Evolutionary conservation across 64 coral and sea anemone species (phyloP).

Genomic region (Orbicella faveolata): DNA sequence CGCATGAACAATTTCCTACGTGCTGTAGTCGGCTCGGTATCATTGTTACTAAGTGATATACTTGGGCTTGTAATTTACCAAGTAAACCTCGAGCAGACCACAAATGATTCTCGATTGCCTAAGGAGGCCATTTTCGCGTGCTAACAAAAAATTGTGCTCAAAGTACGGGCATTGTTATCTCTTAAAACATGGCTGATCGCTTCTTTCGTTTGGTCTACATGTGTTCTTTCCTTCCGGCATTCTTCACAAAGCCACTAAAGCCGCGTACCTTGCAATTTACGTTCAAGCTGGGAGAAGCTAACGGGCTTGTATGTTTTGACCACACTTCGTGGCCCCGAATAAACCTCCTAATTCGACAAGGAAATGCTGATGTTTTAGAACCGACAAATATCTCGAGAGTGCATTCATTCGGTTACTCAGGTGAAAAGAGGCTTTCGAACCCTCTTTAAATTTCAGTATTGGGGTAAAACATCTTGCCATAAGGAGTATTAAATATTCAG

Average conservation of each 20-base stretch:
- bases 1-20: constrained; percentile 36
- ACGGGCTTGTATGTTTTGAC: constrained; percentile 16
- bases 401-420: constrained; percentile 14
- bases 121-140: constrained; percentile 41
- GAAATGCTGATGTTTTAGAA: constrained; percentile 4
- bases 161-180: constrained; percentile 26
- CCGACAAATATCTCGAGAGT: constrained; percentile 28
- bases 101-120: constrained; percentile 82
- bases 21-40: constrained; percentile 47
- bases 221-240: constrained; percentile 19
- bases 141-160: neutral
- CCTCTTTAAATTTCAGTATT: constrained; percentile 34
- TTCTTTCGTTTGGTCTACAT: constrained; percentile 7
- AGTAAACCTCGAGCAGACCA: constrained; percentile 80
- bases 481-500: constrained; percentile 75
- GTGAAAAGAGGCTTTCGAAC: constrained; percentile 40
- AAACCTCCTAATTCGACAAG: constrained; percentile 13
- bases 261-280: neutral
- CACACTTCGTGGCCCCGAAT: neutral
- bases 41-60: constrained; percentile 77
- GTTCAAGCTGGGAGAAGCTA: constrained; percentile 23
- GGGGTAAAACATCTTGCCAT: constrained; percentile 27
- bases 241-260: constrained; percentile 1
- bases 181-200: neutral
- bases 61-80: constrained; percentile 80